Evolutionary conservation across 2,797 vertebrate species (phyloP).

Genomic region (Alosa sapidissima): DNA sequence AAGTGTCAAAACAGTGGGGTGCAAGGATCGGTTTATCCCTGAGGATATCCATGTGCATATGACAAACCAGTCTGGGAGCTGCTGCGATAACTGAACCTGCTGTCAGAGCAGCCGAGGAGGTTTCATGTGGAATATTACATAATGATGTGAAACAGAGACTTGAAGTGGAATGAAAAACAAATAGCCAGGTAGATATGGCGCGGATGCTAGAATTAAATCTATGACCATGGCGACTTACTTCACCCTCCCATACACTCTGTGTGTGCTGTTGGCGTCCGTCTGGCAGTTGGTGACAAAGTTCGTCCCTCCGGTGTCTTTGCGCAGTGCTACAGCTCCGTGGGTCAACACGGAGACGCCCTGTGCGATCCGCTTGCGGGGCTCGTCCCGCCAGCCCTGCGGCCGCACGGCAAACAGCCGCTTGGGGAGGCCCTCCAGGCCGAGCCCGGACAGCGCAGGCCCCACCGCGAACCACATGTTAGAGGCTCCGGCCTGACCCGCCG

Average conservation of each 20-base stretch:
- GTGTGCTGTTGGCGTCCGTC: conserved; percentile 85
- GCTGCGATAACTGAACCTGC: not conserved
- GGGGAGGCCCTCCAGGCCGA: conserved; percentile 81
- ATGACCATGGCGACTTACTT: conserved; percentile 60
- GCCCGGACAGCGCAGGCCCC: conserved; percentile 84
- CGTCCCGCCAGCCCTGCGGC: conserved; percentile 90
- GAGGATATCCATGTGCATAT: not conserved
- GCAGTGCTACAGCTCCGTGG: conserved; percentile 87
- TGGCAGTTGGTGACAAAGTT: conserved; percentile 91
- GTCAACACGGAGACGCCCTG: conserved; percentile 91
- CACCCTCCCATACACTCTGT: conserved; percentile 77
- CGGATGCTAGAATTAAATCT: not conserved
- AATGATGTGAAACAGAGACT: not conserved
- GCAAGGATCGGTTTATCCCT: not conserved
- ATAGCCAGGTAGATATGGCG: not conserved
- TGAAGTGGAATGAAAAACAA: not conserved
- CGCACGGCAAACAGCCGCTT: conserved; percentile 88
- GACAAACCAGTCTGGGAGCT: conserved; percentile 12
- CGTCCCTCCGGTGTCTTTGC: conserved; percentile 87
- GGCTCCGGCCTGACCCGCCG: conserved; percentile 85
- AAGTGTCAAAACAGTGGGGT: not conserved
- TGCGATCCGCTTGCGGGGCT: conserved; percentile 82
- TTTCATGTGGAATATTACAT: not conserved
- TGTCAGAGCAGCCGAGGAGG: not conserved
- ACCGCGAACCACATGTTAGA: conserved; percentile 95